phyloP scores from a whole-genome alignment of 2,113 vertebrate genomes.

The Saguinus imperator region DNA sequence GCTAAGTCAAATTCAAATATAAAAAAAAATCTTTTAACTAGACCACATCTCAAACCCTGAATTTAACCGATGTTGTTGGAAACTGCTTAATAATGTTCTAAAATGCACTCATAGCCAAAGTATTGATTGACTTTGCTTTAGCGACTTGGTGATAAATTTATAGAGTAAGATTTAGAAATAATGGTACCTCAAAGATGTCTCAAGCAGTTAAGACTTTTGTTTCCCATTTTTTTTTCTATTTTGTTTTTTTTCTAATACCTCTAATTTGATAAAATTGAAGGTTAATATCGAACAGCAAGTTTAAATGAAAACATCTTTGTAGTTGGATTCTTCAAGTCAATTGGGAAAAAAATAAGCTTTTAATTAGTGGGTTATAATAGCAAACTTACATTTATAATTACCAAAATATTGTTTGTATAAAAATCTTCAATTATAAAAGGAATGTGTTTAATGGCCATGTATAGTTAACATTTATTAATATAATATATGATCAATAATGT shows the following conservation, averaged over 20 bases:
- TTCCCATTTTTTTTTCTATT: background rate
- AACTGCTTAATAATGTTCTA: background rate
- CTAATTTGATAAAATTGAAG: background rate
- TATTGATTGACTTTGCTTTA: background rate
- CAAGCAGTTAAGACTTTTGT: background rate
- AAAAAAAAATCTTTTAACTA: background rate
- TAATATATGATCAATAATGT: background rate
- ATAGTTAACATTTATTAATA: background rate
- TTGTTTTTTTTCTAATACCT: background rate
- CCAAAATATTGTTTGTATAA: background rate
- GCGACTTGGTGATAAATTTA: background rate
- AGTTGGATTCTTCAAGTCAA: background rate
- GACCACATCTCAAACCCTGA: background rate
- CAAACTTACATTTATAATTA: background rate
- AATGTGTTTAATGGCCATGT: background rate
- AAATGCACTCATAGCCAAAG: background rate
- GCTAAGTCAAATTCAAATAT: background rate
- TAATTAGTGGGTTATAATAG: background rate
- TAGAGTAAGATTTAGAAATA: background rate
- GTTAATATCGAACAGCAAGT: background rate
- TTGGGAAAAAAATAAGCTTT: background rate
- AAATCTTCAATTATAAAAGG: background rate
- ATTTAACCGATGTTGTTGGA: background rate
- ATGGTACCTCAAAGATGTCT: background rate
- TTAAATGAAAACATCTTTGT: background rate